These are phyloP conservation scores for Chromis chromis DNA, from an alignment of 2,797 vertebrate species.

Conservation along the genomic window DNA sequence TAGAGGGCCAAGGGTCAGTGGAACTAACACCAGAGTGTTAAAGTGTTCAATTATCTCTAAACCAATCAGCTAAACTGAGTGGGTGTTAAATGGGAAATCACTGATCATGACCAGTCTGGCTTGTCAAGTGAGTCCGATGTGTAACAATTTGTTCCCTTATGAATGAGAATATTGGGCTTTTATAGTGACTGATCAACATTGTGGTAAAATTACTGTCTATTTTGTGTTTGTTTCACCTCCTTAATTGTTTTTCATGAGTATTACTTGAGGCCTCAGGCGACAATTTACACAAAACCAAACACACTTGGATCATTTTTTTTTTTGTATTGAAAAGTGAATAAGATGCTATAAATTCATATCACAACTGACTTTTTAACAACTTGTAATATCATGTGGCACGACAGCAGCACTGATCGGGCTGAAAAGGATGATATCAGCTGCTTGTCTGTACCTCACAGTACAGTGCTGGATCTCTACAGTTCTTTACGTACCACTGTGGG, in stretches of 20 bases:
- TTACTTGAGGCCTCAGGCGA: not conserved
- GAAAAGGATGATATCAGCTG: too few species aligned
- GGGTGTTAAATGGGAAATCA: not conserved
- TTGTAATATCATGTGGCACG: too few species aligned
- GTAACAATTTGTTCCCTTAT: not conserved
- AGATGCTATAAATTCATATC: not conserved
- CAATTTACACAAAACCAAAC: not conserved
- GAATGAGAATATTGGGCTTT: not conserved
- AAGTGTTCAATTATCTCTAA: conserved; percentile 33
- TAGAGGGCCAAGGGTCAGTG: conserved; percentile 41
- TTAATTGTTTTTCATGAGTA: too few species aligned
- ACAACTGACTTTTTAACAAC: too few species aligned
- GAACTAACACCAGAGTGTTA: conserved; percentile 15
- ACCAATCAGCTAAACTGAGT: conserved; percentile 11
- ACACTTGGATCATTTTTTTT: not conserved
- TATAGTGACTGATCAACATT: not conserved
- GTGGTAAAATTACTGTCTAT: not conserved
- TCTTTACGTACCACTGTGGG: too few species aligned
- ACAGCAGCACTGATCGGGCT: too few species aligned
- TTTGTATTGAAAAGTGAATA: not conserved
- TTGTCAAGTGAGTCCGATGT: not conserved
- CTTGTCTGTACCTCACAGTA: too few species aligned
- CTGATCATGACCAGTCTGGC: not conserved
- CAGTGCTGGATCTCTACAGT: too few species aligned
- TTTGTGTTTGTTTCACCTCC: not conserved